Evolutionary conservation across 1,140 invertebrate species (phyloP), one percentile per base, ranked within the genome.

Genomic region (Solenopsis invicta): DNA sequence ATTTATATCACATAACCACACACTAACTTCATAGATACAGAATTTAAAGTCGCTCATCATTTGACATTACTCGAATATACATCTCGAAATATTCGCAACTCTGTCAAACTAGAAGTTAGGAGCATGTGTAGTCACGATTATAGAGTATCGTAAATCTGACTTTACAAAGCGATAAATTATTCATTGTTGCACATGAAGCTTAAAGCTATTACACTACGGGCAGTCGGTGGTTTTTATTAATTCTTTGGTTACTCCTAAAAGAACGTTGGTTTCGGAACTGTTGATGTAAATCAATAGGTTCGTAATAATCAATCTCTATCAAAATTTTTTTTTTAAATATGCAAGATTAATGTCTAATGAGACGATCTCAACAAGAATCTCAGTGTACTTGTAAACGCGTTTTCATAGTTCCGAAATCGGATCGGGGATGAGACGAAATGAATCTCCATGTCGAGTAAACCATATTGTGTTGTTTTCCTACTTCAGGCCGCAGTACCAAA

Each of bases 401-500:
- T 24, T 48, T 80, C 45, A 66, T 37, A 67, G 62, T 67, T 80
- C n/a, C 8, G 61, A 8, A 80, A 21, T 37, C 76, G 56, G 4
- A 2, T 56, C 13, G 34, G 29, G 34, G 24, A 54, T 8, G 37
- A 45, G 16, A 56, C 29, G 21, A 61, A 45, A 41, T 16, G 37
- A 66, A 34, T 67, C 1, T 66, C 18, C 9, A 5, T 62, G 21
- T 64, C 52, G n/a, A 34, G 21, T 61, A 61, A 52, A 84, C 52
- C 10, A 45, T 75, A 52, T 61, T n/a, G 34, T 67, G 5, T 21
- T 45, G 66, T 52, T 56, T 61, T 45, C 78, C 34, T 34, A 69
- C 50, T 84, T 88, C 84, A 95, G 98, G 93, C 98, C 98, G 88
- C 98, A 98, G 91, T 98, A 98, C 94, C 97, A 97, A 94, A 96